Base-by-base conservation (phyloP, 2,888 invertebrate genomes). In the Tridacna crocea region DNA sequence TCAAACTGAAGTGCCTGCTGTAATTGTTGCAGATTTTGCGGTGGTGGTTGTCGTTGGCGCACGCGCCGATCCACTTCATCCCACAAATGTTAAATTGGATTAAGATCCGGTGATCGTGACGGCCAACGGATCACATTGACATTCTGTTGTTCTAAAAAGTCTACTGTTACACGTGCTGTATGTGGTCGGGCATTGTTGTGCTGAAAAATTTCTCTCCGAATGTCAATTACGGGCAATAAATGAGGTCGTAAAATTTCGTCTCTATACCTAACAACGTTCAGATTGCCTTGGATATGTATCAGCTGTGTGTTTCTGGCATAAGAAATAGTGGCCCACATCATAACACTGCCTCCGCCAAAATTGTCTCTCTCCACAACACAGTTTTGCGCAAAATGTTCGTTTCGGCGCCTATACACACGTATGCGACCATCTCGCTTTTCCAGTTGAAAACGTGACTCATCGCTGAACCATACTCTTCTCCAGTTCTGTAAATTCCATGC, bases 251-350 rank as follows among this genome's bases (percentile, higher is more conserved):
- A 26, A 26, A 63, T 63, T 6, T 63, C 63, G 24, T 63, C 24
- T 26, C 22, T 63, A 15, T 63, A 63, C 24, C 63, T 24, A 26
- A 63, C 63, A 63, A 24, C 63, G 26, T 24, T 63, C 63, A 63
- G 22, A 15, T 24, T 63, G 26, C 63, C 63, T 63, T 26, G 63
- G 63, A 11, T 63, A 26, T 26, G 24, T 26, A 63, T 15, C 63
- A 63, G 24, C 63, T 63, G 24, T 63, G 63, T 22, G 22, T 26
- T 24, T 11, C 24, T 24, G 24, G 24, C 22, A 22, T 26, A 24
- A 63, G 24, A 26, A 15, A 63, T 63, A 22, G 24, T 26, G 22
- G 24, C 24, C 63, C 63, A 63, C 24, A 63, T 26, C 63, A 63
- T 60, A 19, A 63, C 26, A 63, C 24, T 63, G n/a, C 60, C 60